Evolutionary conservation across 2,888 invertebrate species (phyloP), one percentile per base, ranked within the genome.

Genomic region (Plebejus melissa): DNA sequence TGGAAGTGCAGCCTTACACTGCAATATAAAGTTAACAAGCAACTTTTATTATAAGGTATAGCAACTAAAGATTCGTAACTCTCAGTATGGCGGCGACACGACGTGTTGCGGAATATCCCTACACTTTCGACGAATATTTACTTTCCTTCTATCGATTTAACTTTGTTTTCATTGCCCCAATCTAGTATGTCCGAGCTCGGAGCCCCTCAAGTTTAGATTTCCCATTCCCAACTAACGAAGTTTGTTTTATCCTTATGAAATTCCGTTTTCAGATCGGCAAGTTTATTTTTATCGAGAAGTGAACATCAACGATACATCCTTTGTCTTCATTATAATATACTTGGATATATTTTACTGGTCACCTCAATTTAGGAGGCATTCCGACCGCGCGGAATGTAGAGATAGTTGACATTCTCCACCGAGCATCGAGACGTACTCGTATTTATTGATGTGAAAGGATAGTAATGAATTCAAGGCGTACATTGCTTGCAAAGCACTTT

Each of bases 361-460:
- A 85, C 84, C 82, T 85, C 84, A 85, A 85, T 85, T 85, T 84
- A 79, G 84, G 82, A 80, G 80, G 82, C 87, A 90, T 91, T 90
- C 89, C 90, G 79, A 80, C 80, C 84, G 82, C 84, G 82, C 84
- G 83, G 87, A 85, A 87, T 88, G 84, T 81, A 85, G 81, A 84
- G 86, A 90, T 91, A 83, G 85, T 86, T 87, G 81, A 81, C 89
- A 88, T 90, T 88, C 88, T 85, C 77, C 79, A 80, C 80, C 80
- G 80, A 80, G 81, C 82, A 78, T 78, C 65, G 13, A 70, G 57
- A 70, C 36, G 41, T 57, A 75, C 41, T 70, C 36, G 41, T 57
- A 75, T 58, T 70, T 71, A 70, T 57, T 22, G 36, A 54, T 74
- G 9, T 46, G 11, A 46, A 41, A 46, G 71, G 71, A 46, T n/a